Conservation (phyloP, 2,888 invertebrate species). For the Argyresthia albistria region DNA sequence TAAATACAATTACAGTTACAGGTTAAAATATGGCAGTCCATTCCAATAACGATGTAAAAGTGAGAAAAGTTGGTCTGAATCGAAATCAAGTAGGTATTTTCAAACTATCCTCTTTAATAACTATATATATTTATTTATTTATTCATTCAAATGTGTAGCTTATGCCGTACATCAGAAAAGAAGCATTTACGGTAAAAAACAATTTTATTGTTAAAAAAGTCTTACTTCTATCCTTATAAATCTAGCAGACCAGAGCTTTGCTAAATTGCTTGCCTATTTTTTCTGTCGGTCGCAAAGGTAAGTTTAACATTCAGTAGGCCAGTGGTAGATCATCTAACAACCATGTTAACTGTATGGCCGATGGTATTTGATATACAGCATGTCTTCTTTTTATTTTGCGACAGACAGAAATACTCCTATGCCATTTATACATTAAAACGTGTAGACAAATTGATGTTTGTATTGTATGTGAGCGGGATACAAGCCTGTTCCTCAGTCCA, state of each 20-base stretch:
- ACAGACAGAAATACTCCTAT: conserved; percentile 2
- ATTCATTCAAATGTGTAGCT: conserved; percentile 28
- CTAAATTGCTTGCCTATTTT: conserved; percentile 19
- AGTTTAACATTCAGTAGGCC: too few relatives aligned
- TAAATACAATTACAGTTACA: conserved; percentile 31
- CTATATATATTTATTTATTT: conserved; percentile 43
- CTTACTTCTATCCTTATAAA: conserved; percentile 45
- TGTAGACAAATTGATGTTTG: conserved; percentile 40
- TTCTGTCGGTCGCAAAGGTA: conserved; percentile 28
- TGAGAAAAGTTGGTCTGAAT: conserved; percentile 67
- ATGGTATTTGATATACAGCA: neutral
- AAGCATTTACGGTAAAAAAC: conserved; percentile 63
- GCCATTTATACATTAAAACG: conserved; percentile 13
- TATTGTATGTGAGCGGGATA: conserved; percentile 9
- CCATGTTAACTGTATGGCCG: neutral
- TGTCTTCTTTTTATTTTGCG: neutral
- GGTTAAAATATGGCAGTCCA: conserved; percentile 65
- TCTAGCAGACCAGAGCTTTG: conserved; percentile 55
- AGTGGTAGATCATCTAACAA: neutral
- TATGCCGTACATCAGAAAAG: conserved; percentile 46
- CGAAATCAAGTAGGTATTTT: conserved; percentile 40
- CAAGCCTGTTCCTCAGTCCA: too few relatives aligned
- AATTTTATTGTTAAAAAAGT: conserved; percentile 56
- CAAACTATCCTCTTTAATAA: conserved; percentile 36
- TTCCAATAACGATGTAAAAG: conserved; percentile 56